Conservation (phyloP, 2,797 vertebrate genomes). For the Schizopygopsis pylzovi region DNA sequence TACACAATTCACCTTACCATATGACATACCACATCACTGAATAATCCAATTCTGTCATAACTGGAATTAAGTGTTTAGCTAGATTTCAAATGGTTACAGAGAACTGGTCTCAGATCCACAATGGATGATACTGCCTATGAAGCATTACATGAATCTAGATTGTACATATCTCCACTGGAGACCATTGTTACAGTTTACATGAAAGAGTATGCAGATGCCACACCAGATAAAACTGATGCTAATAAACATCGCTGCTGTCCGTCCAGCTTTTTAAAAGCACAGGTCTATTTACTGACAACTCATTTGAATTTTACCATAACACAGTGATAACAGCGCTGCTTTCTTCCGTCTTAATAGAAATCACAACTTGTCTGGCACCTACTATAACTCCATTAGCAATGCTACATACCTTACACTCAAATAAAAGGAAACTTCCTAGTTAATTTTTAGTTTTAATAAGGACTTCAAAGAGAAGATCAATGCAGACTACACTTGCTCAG, state of each 20-base stretch:
- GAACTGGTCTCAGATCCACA: neutral
- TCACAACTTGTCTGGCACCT: neutral
- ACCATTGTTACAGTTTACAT: neutral
- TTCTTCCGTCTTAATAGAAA: neutral
- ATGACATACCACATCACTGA: neutral
- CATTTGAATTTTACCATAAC: neutral
- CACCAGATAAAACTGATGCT: neutral
- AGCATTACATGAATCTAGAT: neutral
- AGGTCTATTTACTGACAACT: neutral
- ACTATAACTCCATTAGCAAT: neutral
- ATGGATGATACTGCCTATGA: neutral
- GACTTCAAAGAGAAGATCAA: neutral
- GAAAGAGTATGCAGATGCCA: neutral
- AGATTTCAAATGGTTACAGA: neutral
- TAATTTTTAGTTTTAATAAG: neutral
- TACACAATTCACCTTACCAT: neutral
- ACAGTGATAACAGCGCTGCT: neutral
- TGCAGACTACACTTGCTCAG: neutral
- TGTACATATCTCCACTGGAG: neutral
- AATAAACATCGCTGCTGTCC: neutral
- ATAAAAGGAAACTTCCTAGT: neutral
- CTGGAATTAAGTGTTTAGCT: neutral
- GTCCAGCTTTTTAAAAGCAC: slow-evolving; percentile 14
- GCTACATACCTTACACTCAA: neutral
- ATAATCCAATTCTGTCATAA: neutral